A percentile compares a stretch with the other conserved stretches of the same genome.
Conservation (phyloP, 2,888 invertebrate genomes). For the Diabrotica balteata region DNA sequence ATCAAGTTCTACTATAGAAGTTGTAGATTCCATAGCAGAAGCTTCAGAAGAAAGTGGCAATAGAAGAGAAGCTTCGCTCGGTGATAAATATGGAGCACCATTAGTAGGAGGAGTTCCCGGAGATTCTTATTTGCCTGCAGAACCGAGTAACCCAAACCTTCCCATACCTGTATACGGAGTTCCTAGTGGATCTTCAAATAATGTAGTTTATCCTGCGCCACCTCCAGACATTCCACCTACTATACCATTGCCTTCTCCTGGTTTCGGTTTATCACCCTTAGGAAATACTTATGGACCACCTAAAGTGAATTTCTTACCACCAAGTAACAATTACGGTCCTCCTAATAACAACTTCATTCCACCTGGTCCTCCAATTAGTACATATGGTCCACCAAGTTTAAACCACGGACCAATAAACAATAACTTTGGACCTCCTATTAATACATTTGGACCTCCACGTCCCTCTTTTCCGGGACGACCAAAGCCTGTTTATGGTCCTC, state of each 20-base stretch:
- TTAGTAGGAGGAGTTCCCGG: slow-evolving; percentile 62
- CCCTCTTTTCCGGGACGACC: slow-evolving; percentile 29
- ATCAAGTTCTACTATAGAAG: slow-evolving; percentile 22
- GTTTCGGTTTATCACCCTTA: slow-evolving; percentile 50
- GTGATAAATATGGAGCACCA: slow-evolving; percentile 64
- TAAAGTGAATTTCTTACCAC: slow-evolving; percentile 19
- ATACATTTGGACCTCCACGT: slow-evolving; percentile 36
- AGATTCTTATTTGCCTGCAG: slow-evolving; percentile 53
- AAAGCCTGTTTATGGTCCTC: slow-evolving; percentile 61
- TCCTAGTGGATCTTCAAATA: slow-evolving; percentile 62
- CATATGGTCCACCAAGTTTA: slow-evolving; percentile 16
- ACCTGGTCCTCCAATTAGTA: slow-evolving; percentile 1
- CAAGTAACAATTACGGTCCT: slow-evolving; percentile 21
- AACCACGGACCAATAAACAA: slow-evolving; percentile 22
- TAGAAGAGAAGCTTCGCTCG: slow-evolving; percentile 54
- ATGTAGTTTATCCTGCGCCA: slow-evolving; percentile 60
- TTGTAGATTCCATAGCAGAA: slow-evolving; percentile 49
- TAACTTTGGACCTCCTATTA: slow-evolving; percentile 18
- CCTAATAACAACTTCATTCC: slow-evolving; percentile 11
- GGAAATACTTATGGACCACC: slow-evolving; percentile 43
- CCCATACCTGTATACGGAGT: slow-evolving; percentile 69
- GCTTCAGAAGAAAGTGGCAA: slow-evolving; percentile 53
- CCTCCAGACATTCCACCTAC: slow-evolving; percentile 61
- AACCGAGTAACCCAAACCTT: slow-evolving; percentile 60
- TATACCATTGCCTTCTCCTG: slow-evolving; percentile 38